phyloP scores from a whole-genome alignment of 2,888 invertebrate genomes.

The Dasypogon diadema region DNA sequence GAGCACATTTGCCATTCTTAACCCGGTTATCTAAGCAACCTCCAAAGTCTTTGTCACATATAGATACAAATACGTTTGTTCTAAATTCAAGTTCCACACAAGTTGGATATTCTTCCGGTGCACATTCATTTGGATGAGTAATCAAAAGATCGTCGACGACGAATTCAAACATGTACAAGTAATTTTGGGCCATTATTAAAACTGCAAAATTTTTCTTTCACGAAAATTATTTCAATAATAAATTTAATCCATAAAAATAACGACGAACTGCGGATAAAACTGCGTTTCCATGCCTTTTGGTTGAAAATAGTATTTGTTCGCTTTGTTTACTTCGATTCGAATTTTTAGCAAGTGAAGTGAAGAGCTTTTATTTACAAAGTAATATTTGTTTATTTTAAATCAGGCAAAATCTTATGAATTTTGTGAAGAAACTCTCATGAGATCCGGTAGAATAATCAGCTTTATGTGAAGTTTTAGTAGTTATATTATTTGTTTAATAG shows the following conservation, averaged over 20 bases:
- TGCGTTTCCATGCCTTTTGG: slow-evolving; percentile 22
- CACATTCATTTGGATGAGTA: slow-evolving; percentile 65
- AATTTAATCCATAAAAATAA: slow-evolving; percentile 16
- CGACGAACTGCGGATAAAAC: background rate
- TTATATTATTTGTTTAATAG: no score
- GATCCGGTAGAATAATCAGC: no score
- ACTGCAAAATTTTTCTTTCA: background rate
- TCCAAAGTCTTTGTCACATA: slow-evolving; percentile 66
- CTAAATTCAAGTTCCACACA: slow-evolving; percentile 66
- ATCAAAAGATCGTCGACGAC: slow-evolving; percentile 66
- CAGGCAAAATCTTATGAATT: no score
- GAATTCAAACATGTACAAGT: slow-evolving; percentile 67
- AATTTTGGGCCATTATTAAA: slow-evolving; percentile 62
- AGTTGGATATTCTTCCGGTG: slow-evolving; percentile 67
- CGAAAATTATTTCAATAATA: background rate
- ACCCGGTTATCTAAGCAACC: background rate
- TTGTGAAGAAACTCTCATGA: no score
- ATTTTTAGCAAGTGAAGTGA: no score
- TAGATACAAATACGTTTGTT: slow-evolving; percentile 63
- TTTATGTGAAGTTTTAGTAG: no score
- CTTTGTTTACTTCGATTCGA: no score
- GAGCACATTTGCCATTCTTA: slow-evolving; percentile 64
- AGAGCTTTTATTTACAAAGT: no score
- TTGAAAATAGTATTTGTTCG: background rate
- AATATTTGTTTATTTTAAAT: no score